Evolutionary conservation across 2,113 vertebrate species (phyloP).

Genomic region (Thalassoma bifasciatum): DNA sequence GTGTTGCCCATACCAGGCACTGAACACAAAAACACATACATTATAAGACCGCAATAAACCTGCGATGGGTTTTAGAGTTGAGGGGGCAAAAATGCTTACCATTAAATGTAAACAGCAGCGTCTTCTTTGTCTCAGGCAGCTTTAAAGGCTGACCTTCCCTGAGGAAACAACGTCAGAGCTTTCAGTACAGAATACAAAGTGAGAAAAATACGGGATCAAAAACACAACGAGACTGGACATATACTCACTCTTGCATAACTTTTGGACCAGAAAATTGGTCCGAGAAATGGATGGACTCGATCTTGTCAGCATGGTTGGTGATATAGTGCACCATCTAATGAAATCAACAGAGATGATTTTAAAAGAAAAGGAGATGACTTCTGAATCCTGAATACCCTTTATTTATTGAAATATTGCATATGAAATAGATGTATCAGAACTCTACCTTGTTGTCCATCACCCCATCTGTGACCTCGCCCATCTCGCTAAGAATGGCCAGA

Average conservation of each 20-base stretch:
- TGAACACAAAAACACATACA: slow-evolving; percentile 55
- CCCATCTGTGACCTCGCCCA: slow-evolving; percentile 98
- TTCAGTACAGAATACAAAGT: neutral
- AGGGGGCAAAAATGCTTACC: slow-evolving; percentile 82
- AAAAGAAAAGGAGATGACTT: neutral
- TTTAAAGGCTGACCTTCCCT: slow-evolving; percentile 99
- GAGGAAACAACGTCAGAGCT: slow-evolving; percentile 44
- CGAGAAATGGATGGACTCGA: slow-evolving; percentile 99
- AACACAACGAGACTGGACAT: neutral
- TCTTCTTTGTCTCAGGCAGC: slow-evolving; percentile 98
- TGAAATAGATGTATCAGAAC: neutral
- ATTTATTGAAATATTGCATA: neutral
- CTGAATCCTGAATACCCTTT: neutral
- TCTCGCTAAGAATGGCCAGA: slow-evolving; percentile 93
- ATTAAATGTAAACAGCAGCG: slow-evolving; percentile 99
- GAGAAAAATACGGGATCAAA: neutral
- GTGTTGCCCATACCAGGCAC: slow-evolving; percentile 99
- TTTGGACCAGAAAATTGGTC: slow-evolving; percentile 99
- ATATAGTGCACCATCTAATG: slow-evolving; percentile 98
- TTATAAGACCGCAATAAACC: neutral
- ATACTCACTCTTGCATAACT: slow-evolving; percentile 99
- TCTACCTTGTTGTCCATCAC: slow-evolving; percentile 97
- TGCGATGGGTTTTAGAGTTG: neutral
- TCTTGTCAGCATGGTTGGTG: slow-evolving; percentile 96
- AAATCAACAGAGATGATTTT: neutral